Percentiles rank a stretch among this genome's conserved stretches.
These are phyloP conservation scores for Catocala nupta DNA, from an alignment of 2,888 invertebrate genomes.

Conservation along the genomic window DNA sequence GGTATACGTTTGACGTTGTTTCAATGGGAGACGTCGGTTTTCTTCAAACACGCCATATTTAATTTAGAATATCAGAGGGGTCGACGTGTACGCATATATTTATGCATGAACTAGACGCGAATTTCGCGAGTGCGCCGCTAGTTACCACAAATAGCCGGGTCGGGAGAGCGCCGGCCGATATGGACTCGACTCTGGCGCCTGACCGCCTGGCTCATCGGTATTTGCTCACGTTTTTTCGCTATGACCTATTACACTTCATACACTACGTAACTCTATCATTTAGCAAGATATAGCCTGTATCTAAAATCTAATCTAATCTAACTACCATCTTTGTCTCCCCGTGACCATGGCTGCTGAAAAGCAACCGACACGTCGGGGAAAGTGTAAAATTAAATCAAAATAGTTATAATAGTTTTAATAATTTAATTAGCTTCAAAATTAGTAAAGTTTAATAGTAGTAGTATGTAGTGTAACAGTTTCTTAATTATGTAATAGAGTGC, in stretches of 20 bases:
- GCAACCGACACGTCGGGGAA: background rate
- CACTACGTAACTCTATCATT: background rate
- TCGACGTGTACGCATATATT: slow-evolving; percentile 45
- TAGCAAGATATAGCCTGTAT: too few relatives aligned
- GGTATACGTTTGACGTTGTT: slow-evolving; percentile 39
- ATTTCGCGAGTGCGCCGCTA: slow-evolving; percentile 62
- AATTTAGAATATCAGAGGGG: slow-evolving; percentile 46
- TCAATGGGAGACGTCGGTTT: slow-evolving; percentile 36
- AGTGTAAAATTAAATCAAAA: too few relatives aligned
- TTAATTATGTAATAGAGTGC: too few relatives aligned
- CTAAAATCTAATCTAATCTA: too few relatives aligned
- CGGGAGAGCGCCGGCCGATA: slow-evolving; percentile 46
- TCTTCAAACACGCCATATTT: slow-evolving; percentile 44
- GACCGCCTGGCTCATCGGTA: slow-evolving; percentile 25
- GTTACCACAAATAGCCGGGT: slow-evolving; percentile 67
- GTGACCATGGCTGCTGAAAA: too few relatives aligned
- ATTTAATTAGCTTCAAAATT: too few relatives aligned
- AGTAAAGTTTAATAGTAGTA: too few relatives aligned
- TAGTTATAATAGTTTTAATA: too few relatives aligned
- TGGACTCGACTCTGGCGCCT: slow-evolving; percentile 31
- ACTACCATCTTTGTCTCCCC: too few relatives aligned
- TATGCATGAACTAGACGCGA: slow-evolving; percentile 56
- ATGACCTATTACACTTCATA: background rate
- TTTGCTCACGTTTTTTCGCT: slow-evolving; percentile 14
- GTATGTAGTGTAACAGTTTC: too few relatives aligned